Base-by-base conservation (phyloP, 2,888 invertebrate genomes). In the Chymomyza fuscimana region DNA sequence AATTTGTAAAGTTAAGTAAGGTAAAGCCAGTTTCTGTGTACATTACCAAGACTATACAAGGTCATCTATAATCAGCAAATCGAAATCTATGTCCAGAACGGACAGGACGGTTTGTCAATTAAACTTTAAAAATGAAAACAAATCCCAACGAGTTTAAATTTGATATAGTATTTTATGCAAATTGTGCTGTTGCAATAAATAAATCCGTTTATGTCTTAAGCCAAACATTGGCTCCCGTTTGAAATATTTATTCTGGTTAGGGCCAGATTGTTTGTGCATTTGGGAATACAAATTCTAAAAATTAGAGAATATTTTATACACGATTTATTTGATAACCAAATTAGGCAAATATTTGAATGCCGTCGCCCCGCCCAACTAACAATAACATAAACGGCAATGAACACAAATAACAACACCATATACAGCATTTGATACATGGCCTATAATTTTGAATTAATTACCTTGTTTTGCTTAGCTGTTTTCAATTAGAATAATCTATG, bases 251-350 rank as follows among this genome's bases (percentile, higher is more conserved):
- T 22, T 12, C 10, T 12, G 12, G 40, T 7, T 46, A 46, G 16
- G 59, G 62, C 54, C 66, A 71, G 62, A 60, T 60, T 61, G 59
- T 62, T 52, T 61, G 32, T 51, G 60, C 51, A 62, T 15, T 59
- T 66, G 63, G 40, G 68, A 54, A 68, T 74, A 76, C 63, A 76
- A 80, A 73, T 79, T 63, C 73, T 64, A 66, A 65, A 78, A 82
- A 80, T 79, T 72, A 75, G 66, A 63, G 73, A 80, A 73, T 74
- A 79, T 82, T 77, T 82, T 59, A 68, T 63, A 56, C 72, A 72
- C 75, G 76, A 83, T 84, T 84, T 84, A 76, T 80, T 46, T 74
- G 82, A 79, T 78, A 82, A 82, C 78, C 74, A 74, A 83, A 84
- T 84, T 80, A 79, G 70, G 76, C 69, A 58, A 73, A 72, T 74